Percentiles rank a stretch among this genome's conserved stretches.
These are phyloP conservation scores for Sylvietta virens DNA, from an alignment of 2,113 vertebrate species.

Conservation along the genomic window DNA sequence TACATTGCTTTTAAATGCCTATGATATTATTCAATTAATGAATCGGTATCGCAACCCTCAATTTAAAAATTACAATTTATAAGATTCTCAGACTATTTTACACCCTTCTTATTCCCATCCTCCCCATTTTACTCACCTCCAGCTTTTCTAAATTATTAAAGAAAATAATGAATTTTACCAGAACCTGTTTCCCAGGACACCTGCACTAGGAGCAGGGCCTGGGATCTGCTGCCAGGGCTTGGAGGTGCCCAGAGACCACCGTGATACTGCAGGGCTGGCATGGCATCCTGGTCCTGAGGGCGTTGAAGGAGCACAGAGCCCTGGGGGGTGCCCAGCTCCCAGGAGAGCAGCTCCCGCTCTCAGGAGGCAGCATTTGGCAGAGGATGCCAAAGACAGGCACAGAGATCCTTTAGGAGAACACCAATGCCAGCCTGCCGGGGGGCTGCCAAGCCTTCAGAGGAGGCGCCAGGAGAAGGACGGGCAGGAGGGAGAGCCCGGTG, in stretches of 20 bases:
- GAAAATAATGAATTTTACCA: not conserved
- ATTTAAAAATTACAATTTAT: not conserved
- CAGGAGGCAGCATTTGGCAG: not conserved
- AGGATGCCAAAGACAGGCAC: not conserved
- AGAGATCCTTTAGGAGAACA: not conserved
- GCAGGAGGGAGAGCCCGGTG: not conserved
- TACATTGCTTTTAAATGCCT: slow-evolving; percentile 10
- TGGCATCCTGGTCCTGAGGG: too few relatives aligned
- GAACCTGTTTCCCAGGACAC: not conserved
- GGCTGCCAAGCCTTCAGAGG: not conserved
- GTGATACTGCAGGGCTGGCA: too few relatives aligned
- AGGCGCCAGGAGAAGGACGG: accelerated
- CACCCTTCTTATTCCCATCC: not conserved
- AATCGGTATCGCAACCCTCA: not conserved
- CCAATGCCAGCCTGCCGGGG: accelerated
- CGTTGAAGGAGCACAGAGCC: not conserved
- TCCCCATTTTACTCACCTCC: not conserved
- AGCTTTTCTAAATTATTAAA: not conserved
- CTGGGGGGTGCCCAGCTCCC: not conserved
- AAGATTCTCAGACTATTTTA: not conserved
- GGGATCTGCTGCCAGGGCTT: not conserved
- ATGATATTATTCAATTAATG: not conserved
- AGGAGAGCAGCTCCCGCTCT: not conserved
- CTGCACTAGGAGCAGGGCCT: not conserved
- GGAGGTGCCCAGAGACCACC: not conserved